Evolutionary conservation across 1,140 invertebrate genomes (phyloP).

Genomic region (Planococcus citri): DNA sequence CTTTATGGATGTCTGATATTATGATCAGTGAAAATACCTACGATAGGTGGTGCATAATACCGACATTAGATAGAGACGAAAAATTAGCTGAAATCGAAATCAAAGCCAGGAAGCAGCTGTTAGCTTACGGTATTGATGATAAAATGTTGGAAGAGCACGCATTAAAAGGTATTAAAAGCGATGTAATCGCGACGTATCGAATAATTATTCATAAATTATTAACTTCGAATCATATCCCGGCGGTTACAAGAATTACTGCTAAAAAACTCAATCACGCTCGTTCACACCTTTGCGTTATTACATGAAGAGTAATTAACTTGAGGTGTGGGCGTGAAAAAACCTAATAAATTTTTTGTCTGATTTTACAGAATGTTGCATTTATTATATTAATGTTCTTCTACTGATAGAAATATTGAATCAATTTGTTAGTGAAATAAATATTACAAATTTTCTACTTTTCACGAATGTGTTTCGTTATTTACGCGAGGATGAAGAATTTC

Average conservation of each 20-base stretch:
- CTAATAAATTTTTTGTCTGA: not conserved
- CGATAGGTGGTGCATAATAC: slow-evolving; percentile 28
- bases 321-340: no score
- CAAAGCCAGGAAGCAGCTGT: slow-evolving; percentile 32
- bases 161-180: slow-evolving; percentile 38
- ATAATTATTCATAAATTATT: slow-evolving; percentile 42
- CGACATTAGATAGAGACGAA: slow-evolving; percentile 25
- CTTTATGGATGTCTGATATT: slow-evolving; percentile 39
- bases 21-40: slow-evolving; percentile 30
- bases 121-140: slow-evolving; percentile 40
- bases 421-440: no score
- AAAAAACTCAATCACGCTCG: slow-evolving; percentile 9
- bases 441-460: no score
- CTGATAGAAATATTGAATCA: no score
- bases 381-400: not conserved
- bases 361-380: not conserved
- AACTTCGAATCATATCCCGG: not conserved
- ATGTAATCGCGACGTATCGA: slow-evolving; percentile 45
- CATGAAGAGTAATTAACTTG: not conserved
- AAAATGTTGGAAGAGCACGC: slow-evolving; percentile 38
- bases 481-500: no score
- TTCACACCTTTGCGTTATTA: not conserved
- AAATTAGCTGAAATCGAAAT: slow-evolving; percentile 26
- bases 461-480: no score
- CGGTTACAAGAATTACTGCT: not conserved